These are phyloP conservation scores for Eulacestoma nigropectus DNA, from an alignment of 2,113 vertebrate genomes.

Conservation along the genomic window DNA sequence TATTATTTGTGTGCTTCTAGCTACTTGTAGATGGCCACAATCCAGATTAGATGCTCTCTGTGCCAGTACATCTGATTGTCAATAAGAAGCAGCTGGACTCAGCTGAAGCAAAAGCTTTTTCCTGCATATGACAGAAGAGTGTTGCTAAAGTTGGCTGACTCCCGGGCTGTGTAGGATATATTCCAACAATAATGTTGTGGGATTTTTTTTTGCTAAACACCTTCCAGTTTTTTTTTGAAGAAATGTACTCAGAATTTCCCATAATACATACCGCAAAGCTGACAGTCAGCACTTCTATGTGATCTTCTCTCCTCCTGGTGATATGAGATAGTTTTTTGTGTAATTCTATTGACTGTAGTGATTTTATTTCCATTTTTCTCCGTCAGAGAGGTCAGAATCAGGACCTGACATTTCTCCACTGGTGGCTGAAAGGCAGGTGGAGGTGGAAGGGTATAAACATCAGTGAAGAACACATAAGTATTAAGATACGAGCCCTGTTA, in stretches of 20 bases:
- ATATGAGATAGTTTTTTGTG: not conserved
- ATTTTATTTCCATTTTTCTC: not conserved
- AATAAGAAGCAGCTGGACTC: constrained; percentile 38
- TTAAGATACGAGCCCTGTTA: not conserved
- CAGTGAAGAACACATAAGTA: not conserved
- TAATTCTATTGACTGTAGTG: not conserved
- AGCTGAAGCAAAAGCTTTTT: constrained; percentile 41
- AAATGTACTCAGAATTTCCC: not conserved
- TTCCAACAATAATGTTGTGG: not conserved
- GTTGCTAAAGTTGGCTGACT: constrained; percentile 30
- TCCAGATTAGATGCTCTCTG: constrained; percentile 6
- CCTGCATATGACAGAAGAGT: not conserved
- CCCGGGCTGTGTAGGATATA: not conserved
- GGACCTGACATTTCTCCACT: not conserved
- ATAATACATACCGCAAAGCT: not conserved
- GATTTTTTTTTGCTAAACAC: not conserved
- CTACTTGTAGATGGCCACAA: not conserved
- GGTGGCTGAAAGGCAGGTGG: not conserved
- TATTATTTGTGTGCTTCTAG: constrained; percentile 10
- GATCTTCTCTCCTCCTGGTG: not conserved
- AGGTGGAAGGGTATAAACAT: not conserved
- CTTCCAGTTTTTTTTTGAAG: not conserved
- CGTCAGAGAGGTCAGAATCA: not conserved
- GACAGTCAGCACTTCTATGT: not conserved
- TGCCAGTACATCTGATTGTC: constrained; percentile 48